These are phyloP conservation scores for Drosophila tani DNA, from an alignment of 1,140 invertebrate species.

Conservation along the genomic window DNA sequence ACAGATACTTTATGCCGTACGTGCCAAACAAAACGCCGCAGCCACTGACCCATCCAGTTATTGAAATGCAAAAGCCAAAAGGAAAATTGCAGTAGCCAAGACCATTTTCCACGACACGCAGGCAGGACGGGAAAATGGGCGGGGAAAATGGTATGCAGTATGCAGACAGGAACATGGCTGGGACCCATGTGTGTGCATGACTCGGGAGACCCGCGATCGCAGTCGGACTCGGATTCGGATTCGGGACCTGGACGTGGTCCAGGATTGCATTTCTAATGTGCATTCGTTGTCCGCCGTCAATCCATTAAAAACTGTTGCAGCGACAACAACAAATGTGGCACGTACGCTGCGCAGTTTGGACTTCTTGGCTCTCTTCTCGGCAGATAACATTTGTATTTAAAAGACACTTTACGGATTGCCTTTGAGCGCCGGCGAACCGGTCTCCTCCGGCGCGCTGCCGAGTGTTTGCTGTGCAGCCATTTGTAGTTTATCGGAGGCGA, in stretches of 20 bases:
- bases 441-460: not conserved
- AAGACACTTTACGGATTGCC: slow-evolving; percentile 74
- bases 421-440: slow-evolving; percentile 28
- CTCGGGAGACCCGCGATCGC: slow-evolving; percentile 34
- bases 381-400: slow-evolving; percentile 80
- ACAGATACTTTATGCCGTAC: slow-evolving; percentile 65
- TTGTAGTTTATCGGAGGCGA: slow-evolving; percentile 78
- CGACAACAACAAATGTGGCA: slow-evolving; percentile 63
- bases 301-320: slow-evolving; percentile 76
- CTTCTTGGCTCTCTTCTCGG: slow-evolving; percentile 20
- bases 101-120: slow-evolving; percentile 60
- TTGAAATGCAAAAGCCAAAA: slow-evolving; percentile 59
- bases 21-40: slow-evolving; percentile 60
- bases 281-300: slow-evolving; percentile 78
- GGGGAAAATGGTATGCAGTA: not conserved
- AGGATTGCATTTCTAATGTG: slow-evolving; percentile 73
- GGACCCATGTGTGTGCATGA: slow-evolving; percentile 53
- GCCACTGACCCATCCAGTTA: slow-evolving; percentile 66
- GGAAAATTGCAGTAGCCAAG: slow-evolving; percentile 67
- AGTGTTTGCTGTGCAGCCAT: slow-evolving; percentile 42
- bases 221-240: not conserved
- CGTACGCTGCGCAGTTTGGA: slow-evolving; percentile 38
- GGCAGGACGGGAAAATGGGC: not conserved
- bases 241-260: slow-evolving; percentile 30
- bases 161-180: slow-evolving; percentile 34